Percentiles rank a stretch among this genome's conserved stretches.
Conservation (phyloP, 2,113 vertebrate species). For the Rissa tridactyla region DNA sequence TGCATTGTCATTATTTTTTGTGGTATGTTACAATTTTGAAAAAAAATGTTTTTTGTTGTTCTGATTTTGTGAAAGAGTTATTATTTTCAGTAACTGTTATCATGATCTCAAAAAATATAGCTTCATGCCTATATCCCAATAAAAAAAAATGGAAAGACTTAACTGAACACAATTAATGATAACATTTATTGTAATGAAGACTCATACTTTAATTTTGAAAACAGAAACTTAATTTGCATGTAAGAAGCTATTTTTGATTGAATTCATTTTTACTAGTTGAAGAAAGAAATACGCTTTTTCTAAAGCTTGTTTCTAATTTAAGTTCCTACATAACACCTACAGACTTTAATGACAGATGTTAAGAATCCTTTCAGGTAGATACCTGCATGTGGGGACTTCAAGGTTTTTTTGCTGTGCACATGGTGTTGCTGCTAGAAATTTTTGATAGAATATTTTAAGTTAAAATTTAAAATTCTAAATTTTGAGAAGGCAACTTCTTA, state of each 20-base stretch:
- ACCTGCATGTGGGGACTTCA: neutral
- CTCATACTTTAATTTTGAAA: neutral
- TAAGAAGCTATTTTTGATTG: neutral
- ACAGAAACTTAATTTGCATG: accelerated
- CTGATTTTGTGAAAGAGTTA: neutral
- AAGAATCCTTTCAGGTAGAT: neutral
- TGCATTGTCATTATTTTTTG: neutral
- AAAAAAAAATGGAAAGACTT: neutral
- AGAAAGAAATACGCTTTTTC: neutral
- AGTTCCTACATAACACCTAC: neutral
- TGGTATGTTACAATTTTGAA: neutral
- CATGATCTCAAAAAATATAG: neutral
- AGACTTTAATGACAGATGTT: neutral
- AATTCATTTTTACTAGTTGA: neutral
- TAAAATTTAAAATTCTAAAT: neutral
- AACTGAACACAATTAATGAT: neutral
- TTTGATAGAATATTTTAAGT: neutral
- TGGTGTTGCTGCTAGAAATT: neutral
- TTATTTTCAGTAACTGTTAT: neutral
- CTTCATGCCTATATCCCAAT: neutral
- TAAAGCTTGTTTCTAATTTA: neutral
- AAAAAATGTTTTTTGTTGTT: neutral
- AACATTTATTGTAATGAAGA: neutral
- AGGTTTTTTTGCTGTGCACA: neutral
- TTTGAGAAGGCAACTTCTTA: neutral